Evolutionary conservation across 2,797 vertebrate genomes (phyloP).

Genomic region (Columba guinea): DNA sequence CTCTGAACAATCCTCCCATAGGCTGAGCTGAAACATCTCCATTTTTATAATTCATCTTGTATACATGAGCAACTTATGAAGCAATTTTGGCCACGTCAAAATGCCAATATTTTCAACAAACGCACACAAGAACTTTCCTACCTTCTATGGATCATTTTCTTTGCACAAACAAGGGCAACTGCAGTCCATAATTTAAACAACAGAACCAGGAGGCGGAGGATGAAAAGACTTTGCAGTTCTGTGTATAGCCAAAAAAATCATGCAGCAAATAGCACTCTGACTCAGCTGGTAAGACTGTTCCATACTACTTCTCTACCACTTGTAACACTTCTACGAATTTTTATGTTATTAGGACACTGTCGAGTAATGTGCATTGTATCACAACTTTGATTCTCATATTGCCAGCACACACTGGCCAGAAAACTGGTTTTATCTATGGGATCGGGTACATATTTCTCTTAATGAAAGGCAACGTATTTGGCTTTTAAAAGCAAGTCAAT

Average conservation of each 20-base stretch:
- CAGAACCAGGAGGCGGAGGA: constrained; percentile 42
- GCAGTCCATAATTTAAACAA: constrained; percentile 47
- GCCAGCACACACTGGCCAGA: neutral
- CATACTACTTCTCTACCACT: constrained; percentile 61
- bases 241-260: constrained; percentile 15
- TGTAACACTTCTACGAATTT: constrained; percentile 52
- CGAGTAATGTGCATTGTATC: constrained; percentile 9
- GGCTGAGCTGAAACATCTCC: neutral
- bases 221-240: constrained; percentile 26
- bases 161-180: constrained; percentile 55
- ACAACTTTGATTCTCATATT: neutral
- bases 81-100: constrained; percentile 32
- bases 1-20: neutral
- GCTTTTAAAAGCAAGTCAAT: neutral
- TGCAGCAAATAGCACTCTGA: constrained; percentile 54
- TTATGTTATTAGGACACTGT: constrained; percentile 18
- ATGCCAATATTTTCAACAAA: constrained; percentile 45
- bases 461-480: neutral
- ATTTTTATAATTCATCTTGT: constrained; percentile 30
- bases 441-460: neutral
- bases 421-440: neutral
- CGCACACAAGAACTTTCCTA: neutral
- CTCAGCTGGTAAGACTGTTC: constrained; percentile 50
- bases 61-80: neutral
- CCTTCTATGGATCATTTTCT: constrained; percentile 52